Conservation (phyloP, 1,140 invertebrate species). For the Trichonephila clavata region DNA sequence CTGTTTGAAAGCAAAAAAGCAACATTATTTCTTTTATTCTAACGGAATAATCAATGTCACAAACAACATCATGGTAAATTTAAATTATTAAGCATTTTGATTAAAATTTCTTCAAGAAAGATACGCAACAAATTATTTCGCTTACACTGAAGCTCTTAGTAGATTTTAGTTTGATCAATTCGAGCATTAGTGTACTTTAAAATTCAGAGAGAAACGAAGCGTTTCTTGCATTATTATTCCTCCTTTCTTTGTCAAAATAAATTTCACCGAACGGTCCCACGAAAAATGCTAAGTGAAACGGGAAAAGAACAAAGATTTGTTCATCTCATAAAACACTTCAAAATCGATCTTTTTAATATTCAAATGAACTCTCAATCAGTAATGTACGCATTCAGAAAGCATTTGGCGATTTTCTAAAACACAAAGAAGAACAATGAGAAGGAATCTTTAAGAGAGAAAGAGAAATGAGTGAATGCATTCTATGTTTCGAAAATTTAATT, state of each 20-base stretch:
- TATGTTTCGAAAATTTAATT: conserved; percentile 23
- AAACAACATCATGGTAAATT: too few relatives aligned
- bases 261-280: not conserved
- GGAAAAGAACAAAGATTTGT: not conserved
- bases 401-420: not conserved
- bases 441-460: not conserved
- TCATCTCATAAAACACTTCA: conserved; percentile 1
- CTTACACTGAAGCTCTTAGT: too few relatives aligned
- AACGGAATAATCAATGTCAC: too few relatives aligned
- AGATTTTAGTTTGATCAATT: too few relatives aligned
- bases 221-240: not conserved
- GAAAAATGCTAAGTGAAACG: not conserved
- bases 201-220: not conserved
- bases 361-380: conserved; percentile 6
- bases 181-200: not conserved
- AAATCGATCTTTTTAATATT: conserved; percentile 31
- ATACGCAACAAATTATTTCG: too few relatives aligned
- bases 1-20: too few relatives aligned
- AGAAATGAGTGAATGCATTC: not conserved
- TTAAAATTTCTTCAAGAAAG: too few relatives aligned
- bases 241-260: not conserved
- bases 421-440: not conserved
- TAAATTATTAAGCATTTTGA: too few relatives aligned
- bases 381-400: not conserved
- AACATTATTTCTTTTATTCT: too few relatives aligned